Evolutionary conservation across 2,113 vertebrate genomes (phyloP).

Genomic region (Oryzias javanicus): DNA sequence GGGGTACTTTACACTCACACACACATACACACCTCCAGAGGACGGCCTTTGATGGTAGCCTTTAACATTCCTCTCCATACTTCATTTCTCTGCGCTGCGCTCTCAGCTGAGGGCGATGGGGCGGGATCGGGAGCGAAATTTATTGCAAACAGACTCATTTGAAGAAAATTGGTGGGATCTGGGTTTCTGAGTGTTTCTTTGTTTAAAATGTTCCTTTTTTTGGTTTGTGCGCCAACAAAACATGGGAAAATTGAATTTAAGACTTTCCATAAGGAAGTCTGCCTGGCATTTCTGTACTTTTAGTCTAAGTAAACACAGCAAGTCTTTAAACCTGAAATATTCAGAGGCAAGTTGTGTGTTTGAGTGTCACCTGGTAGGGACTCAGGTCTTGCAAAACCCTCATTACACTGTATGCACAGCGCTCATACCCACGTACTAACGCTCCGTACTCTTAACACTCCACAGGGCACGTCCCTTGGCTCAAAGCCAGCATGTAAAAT

Average conservation of each 20-base stretch:
- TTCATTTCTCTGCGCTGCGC: constrained; percentile 57
- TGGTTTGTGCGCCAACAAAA: constrained; percentile 9
- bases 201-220: neutral
- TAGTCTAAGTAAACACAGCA: too few relatives aligned
- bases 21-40: constrained; percentile 48
- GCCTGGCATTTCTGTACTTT: too few relatives aligned
- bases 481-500: constrained; percentile 75
- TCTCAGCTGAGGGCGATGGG: constrained; percentile 46
- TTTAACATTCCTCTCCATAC: constrained; percentile 75
- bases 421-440: constrained; percentile 28
- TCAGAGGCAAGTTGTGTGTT: neutral
- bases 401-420: constrained; percentile 44
- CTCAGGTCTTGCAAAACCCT: constrained; percentile 23
- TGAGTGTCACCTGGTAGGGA: constrained; percentile 13
- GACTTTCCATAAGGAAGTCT: too few relatives aligned
- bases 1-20: constrained; percentile 46
- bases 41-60: constrained; percentile 72
- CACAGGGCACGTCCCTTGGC: constrained; percentile 48
- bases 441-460: constrained; percentile 38
- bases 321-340: neutral
- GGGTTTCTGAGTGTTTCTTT: constrained; percentile 10
- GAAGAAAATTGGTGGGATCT: constrained; percentile 25
- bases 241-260: too few relatives aligned
- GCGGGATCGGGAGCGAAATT: constrained; percentile 38
- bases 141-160: constrained; percentile 37